Percentiles rank a stretch among this genome's conserved stretches.
Evolutionary conservation across 2,113 vertebrate genomes (phyloP).

Genomic region (Lamprologus tigripictilis): DNA sequence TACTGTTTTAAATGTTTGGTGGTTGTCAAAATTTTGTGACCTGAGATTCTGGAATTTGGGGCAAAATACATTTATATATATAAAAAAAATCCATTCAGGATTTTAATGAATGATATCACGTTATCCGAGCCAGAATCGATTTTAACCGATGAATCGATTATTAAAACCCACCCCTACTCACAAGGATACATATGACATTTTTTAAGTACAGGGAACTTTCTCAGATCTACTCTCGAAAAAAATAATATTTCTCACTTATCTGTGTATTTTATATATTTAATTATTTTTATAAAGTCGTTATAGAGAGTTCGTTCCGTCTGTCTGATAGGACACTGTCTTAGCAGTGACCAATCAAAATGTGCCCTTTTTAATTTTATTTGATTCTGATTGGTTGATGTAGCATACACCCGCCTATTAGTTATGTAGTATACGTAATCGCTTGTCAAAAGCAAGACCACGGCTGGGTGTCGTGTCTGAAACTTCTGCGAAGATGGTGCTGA

Average conservation of each 20-base stretch:
- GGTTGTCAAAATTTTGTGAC: not conserved
- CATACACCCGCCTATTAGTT: not conserved
- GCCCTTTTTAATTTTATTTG: accelerated
- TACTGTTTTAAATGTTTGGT: not conserved
- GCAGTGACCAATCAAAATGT: conserved; percentile 11
- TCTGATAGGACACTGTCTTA: too few species aligned
- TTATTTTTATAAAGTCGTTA: not conserved
- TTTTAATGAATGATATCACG: not conserved
- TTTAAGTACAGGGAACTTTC: not conserved
- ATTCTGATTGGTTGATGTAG: conserved; percentile 20
- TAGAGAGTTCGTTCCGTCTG: not conserved
- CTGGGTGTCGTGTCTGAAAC: not conserved
- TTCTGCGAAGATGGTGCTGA: conserved; percentile 47
- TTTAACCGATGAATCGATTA: not conserved
- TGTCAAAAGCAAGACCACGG: not conserved
- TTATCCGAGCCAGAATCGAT: not conserved
- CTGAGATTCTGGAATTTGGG: not conserved
- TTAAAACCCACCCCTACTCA: not conserved
- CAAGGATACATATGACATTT: not conserved
- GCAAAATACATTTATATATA: not conserved
- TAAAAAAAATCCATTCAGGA: not conserved
- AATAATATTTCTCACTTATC: not conserved
- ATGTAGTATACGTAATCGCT: not conserved
- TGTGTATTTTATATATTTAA: not conserved
- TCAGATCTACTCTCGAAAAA: not conserved